Evolutionary conservation across 2,113 vertebrate genomes (phyloP).

Genomic region (Megaleporinus macrocephalus): DNA sequence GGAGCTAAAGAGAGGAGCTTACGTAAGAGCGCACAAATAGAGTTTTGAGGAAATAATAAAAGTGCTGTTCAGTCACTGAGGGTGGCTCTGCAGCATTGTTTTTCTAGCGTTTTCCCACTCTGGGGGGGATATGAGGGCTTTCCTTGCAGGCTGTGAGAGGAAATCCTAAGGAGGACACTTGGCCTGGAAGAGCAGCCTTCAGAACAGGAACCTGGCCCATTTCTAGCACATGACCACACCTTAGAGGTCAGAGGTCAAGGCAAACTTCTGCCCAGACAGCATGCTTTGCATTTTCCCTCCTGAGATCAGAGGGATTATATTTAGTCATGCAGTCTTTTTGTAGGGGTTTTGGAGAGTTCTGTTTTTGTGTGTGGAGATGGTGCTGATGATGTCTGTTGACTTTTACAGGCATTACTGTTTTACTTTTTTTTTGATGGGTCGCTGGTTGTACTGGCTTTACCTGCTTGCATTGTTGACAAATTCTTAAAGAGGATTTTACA

Average conservation of each 20-base stretch:
- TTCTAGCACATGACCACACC: constrained; percentile 10
- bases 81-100: constrained; percentile 62
- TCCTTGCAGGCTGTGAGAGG: constrained; percentile 34
- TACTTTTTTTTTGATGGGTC: neutral
- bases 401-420: neutral
- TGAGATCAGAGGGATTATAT: constrained; percentile 64
- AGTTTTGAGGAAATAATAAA: constrained; percentile 51
- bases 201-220: constrained; percentile 44
- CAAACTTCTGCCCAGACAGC: constrained; percentile 1
- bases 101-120: constrained; percentile 35
- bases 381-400: neutral
- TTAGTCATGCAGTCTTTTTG: constrained; percentile 58
- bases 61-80: constrained; percentile 24
- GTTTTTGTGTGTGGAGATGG: constrained; percentile 9
- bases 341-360: constrained; percentile 26
- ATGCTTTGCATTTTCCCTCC: constrained; percentile 42
- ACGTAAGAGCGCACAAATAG: constrained; percentile 45
- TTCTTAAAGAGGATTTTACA: neutral
- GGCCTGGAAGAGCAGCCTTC: neutral
- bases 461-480: neutral
- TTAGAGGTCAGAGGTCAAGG: constrained; percentile 43
- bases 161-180: constrained; percentile 62
- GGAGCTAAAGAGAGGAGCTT: constrained; percentile 45
- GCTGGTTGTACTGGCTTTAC: constrained; percentile 1
- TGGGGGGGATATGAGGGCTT: constrained; percentile 30